Conservation (phyloP, 2,888 invertebrate genomes). For the Cryptops parisi region DNA sequence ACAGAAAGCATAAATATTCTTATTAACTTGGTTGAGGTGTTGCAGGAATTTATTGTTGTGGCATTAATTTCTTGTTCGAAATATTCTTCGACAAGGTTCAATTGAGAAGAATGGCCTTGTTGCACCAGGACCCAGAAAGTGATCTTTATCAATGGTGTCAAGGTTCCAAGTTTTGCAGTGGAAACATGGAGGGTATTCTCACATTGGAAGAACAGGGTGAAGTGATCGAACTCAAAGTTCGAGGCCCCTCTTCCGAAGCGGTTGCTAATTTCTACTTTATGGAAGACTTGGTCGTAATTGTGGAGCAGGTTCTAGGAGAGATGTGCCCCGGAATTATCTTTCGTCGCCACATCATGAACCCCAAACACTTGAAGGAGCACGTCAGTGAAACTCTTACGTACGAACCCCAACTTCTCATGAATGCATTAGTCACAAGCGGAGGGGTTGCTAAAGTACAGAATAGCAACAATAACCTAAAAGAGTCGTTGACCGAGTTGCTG, state of each 20-base stretch:
- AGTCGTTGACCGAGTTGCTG: constrained; percentile 42
- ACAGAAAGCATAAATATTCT: no score
- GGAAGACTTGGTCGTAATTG: constrained; percentile 47
- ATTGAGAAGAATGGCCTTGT: constrained; percentile 41
- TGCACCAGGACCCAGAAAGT: constrained; percentile 41
- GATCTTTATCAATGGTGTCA: constrained; percentile 58
- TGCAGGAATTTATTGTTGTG: no score
- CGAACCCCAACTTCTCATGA: constrained; percentile 30
- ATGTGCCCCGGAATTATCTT: constrained; percentile 51
- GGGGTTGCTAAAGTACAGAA: constrained; percentile 32
- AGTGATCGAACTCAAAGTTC: constrained; percentile 48
- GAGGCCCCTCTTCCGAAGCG: constrained; percentile 44
- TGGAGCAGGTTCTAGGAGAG: constrained; percentile 46
- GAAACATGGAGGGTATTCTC: constrained; percentile 50
- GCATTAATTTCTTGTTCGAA: no score
- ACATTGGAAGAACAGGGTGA: constrained; percentile 43
- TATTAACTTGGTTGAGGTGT: no score
- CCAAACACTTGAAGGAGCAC: constrained; percentile 40
- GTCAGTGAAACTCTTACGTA: constrained; percentile 22
- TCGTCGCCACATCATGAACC: constrained; percentile 49
- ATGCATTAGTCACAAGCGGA: constrained; percentile 33
- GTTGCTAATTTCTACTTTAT: constrained; percentile 50
- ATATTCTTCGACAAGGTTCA: no score
- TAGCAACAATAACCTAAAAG: constrained; percentile 37
- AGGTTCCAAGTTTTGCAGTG: constrained; percentile 53